phyloP scores from a whole-genome alignment of 2,797 vertebrate species.

The Sphaeramia orbicularis region DNA sequence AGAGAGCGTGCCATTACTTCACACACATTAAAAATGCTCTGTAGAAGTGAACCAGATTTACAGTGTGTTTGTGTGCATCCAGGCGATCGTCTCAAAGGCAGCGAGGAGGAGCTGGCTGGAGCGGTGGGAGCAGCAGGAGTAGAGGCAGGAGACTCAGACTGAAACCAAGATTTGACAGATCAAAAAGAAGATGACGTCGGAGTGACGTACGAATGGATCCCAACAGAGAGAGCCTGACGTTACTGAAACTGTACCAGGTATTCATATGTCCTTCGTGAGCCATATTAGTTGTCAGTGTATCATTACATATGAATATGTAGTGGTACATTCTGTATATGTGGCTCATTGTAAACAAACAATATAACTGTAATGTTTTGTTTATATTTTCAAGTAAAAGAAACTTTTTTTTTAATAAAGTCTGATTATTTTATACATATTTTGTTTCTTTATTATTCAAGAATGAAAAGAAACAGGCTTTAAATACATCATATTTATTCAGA shows the following conservation, averaged over 20 bases:
- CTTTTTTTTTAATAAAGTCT: constrained; percentile 40
- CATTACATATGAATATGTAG: constrained; percentile 17
- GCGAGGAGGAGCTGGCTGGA: constrained; percentile 89
- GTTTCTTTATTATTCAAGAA: background rate
- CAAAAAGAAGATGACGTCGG: background rate
- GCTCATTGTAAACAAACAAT: constrained; percentile 19
- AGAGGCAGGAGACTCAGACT: constrained; percentile 91
- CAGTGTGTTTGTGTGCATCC: constrained; percentile 39
- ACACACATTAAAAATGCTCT: background rate
- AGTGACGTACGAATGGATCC: background rate
- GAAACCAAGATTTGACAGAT: constrained; percentile 58
- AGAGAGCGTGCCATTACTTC: background rate
- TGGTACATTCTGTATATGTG: constrained; percentile 32
- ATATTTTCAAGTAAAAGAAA: constrained; percentile 63
- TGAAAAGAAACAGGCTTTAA: constrained; percentile 32
- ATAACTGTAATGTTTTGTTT: constrained; percentile 28
- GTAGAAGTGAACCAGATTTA: constrained; percentile 26
- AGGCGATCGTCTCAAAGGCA: constrained; percentile 95
- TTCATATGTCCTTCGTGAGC: constrained; percentile 13
- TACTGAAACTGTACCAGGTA: constrained; percentile 18
- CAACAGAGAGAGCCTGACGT: constrained; percentile 1
- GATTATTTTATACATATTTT: background rate
- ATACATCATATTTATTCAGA: constrained; percentile 76
- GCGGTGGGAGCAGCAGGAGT: constrained; percentile 84
- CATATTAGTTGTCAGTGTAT: constrained; percentile 11